phyloP scores from a whole-genome alignment of 2,888 invertebrate species.

The Chaetogeoica ovagalla region DNA sequence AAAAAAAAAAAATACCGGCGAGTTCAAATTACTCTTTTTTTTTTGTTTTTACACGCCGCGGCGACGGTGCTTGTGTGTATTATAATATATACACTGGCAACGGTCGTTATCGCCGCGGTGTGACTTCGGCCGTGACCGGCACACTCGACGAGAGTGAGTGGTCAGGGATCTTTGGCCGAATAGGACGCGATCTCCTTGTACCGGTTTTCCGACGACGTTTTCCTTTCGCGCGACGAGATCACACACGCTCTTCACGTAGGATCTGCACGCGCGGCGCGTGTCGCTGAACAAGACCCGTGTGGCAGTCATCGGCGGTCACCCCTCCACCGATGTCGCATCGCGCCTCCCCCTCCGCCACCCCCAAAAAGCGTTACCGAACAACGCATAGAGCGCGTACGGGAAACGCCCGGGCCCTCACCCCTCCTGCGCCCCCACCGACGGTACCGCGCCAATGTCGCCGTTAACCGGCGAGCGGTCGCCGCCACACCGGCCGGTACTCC shows the following conservation, averaged over 20 bases:
- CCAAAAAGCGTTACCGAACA: too few species aligned
- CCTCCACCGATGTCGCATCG: background rate
- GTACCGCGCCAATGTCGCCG: background rate
- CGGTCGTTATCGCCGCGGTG: background rate
- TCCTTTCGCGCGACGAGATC: slow-evolving; percentile 25
- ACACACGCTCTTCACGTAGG: background rate
- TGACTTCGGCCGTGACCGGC: slow-evolving; percentile 44
- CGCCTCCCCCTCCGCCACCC: background rate
- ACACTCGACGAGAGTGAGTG: slow-evolving; percentile 41
- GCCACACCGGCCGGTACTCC: background rate
- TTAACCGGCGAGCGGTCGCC: slow-evolving; percentile 13
- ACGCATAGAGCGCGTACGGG: slow-evolving; percentile 30
- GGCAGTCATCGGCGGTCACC: too few species aligned
- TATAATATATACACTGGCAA: background rate
- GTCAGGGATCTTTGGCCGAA: slow-evolving; percentile 32
- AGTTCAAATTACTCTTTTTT: too few species aligned
- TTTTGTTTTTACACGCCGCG: background rate
- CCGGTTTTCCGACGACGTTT: slow-evolving; percentile 40
- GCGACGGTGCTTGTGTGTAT: too few species aligned
- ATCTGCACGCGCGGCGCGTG: background rate
- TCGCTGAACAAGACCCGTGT: background rate
- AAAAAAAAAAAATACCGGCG: background rate
- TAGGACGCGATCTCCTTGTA: slow-evolving; percentile 50
- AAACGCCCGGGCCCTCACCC: slow-evolving; percentile 44
- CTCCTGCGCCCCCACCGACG: background rate